Evolutionary conservation across 2,113 vertebrate species (phyloP), one percentile per base, ranked within the genome.

Genomic region (Uropsilus gracilis): DNA sequence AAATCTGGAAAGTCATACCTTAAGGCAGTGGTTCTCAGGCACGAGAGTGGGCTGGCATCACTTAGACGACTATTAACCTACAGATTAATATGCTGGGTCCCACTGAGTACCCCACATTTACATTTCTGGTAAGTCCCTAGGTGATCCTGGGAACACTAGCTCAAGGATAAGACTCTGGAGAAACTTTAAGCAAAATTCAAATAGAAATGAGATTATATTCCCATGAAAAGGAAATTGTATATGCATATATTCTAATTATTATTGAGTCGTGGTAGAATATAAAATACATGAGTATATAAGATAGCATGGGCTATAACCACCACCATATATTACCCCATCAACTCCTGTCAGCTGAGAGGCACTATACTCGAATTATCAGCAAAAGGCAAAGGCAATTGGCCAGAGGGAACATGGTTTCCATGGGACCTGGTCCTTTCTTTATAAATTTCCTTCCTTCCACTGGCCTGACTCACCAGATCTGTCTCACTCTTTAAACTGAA

Each of bases 51-150:
- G 28, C 63, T 39, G 7, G 28, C 18, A 57, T 53, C 48, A 59
- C 22, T 73, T n/a, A 37, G 42, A 37, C 64, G 16, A 10, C 2
- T 22, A 4, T 28, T 18, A 46, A 24, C 30, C 5, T n/a, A 8
- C 3, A 14, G 3, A 30, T 12, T 14, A n/a, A n/a, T n/a, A n/a
- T n/a, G 11, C 6, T 20, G 17, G 6, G 32, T 3, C 1, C 61
- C 9, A 5, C 3, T 18, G 6, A 84, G 48, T 10, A 13, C 4
- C 17, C 26, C 9, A 13, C 12, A 68, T 24, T 48, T 69, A 34
- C 17, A 66, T 66, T 71, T 77, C 24, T 86, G 3, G 1, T 6
- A 71, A 17, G 8, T 57, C n/a, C 18, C 4, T 55, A 81, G 42
- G 11, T 3, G 16, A 30, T 1, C 14, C 42, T 28, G 5, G 20